Evolutionary conservation across 2,113 vertebrate species (phyloP).

Genomic region (Nettapus auritus): DNA sequence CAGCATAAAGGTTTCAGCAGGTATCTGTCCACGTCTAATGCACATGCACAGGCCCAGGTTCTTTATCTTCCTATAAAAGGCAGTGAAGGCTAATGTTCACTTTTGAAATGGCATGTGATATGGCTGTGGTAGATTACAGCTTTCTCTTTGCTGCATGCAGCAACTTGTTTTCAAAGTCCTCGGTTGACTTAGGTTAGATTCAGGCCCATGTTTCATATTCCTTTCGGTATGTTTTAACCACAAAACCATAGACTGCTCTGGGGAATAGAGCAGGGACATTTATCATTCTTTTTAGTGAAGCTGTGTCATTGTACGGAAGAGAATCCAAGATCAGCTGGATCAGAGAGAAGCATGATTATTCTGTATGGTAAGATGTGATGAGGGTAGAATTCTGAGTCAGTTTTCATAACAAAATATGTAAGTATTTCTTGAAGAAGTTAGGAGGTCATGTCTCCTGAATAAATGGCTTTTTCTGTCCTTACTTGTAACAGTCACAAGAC

Average conservation of each 20-base stretch:
- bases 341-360: not conserved
- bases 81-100: not conserved
- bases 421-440: not conserved
- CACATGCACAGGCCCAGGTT: rapidly evolving
- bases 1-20: not conserved
- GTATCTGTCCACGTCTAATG: not conserved
- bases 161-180: not conserved
- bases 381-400: not conserved
- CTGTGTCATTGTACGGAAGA: not conserved
- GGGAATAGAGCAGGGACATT: not conserved
- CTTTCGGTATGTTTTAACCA: conserved; percentile 29
- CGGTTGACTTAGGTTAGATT: not conserved
- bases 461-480: not conserved
- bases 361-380: not conserved
- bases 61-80: not conserved
- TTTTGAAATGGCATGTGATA: not conserved
- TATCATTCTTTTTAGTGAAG: conserved; percentile 12
- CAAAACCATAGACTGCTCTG: not conserved
- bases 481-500: not conserved
- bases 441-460: not conserved
- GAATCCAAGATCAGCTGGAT: not conserved
- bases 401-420: not conserved
- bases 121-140: not conserved
- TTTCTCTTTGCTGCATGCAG: not conserved
- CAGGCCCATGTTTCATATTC: not conserved